phyloP scores from a whole-genome alignment of 2,797 vertebrate genomes.

The Nothura maculosa region DNA sequence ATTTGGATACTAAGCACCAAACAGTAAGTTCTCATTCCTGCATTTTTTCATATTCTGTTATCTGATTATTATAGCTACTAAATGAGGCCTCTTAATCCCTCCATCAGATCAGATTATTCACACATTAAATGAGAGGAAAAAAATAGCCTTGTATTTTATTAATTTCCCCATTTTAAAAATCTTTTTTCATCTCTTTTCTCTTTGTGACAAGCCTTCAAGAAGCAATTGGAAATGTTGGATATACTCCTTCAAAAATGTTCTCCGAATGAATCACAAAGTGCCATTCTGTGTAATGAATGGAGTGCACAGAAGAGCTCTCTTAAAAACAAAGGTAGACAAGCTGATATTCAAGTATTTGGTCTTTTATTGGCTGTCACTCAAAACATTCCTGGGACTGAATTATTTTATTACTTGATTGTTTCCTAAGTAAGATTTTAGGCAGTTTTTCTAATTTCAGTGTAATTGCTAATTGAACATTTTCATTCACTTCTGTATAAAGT shows the following conservation, averaged over 20 bases:
- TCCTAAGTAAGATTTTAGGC: background rate
- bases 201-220: background rate
- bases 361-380: background rate
- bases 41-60: background rate
- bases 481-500: background rate
- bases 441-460: background rate
- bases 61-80: background rate
- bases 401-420: constrained; percentile 10
- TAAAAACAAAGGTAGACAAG: constrained; percentile 1
- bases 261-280: constrained; percentile 34
- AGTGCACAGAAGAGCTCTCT: background rate
- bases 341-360: background rate
- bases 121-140: background rate
- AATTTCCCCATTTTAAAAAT: constrained; percentile 24
- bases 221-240: constrained; percentile 38
- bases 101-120: constrained; percentile 7
- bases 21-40: background rate
- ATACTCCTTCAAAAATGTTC: constrained; percentile 26
- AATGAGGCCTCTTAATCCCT: constrained; percentile 15
- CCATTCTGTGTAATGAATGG: background rate
- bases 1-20: background rate
- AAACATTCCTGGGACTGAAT: background rate
- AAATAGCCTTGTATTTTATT: constrained; percentile 10
- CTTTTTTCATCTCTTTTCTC: background rate
- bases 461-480: background rate